These are phyloP conservation scores for Gallirallus australis DNA, from an alignment of 2,797 vertebrate species.

Conservation along the genomic window DNA sequence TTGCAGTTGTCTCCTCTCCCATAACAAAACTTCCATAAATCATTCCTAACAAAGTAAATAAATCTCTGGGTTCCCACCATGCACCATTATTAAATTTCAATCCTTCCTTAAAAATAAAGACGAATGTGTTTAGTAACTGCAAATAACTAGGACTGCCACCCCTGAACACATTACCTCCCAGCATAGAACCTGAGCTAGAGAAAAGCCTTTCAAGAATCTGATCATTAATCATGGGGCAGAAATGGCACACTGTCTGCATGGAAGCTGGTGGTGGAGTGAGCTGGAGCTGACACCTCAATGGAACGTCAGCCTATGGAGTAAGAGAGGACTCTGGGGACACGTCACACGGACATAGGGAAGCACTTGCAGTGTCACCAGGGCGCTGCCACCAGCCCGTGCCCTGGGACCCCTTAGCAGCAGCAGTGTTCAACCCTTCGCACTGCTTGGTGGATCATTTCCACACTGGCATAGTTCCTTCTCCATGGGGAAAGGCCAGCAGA, in stretches of 20 bases:
- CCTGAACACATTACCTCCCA: constrained; percentile 35
- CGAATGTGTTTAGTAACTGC: constrained; percentile 42
- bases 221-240: constrained; percentile 22
- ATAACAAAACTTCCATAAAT: constrained; percentile 50
- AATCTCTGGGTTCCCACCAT: constrained; percentile 9
- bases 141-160: constrained; percentile 19
- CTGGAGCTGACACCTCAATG: background rate
- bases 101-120: constrained; percentile 57
- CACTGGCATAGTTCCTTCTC: background rate
- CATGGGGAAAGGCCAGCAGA: background rate
- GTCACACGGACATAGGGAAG: too few relatives aligned
- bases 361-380: background rate
- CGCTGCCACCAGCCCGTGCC: background rate
- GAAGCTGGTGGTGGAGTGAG: background rate
- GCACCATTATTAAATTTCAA: constrained; percentile 58
- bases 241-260: background rate
- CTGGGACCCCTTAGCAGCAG: background rate
- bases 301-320: background rate
- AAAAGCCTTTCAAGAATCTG: constrained; percentile 20
- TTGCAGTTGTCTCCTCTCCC: background rate
- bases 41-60: constrained; percentile 34
- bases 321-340: background rate
- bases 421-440: background rate
- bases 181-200: background rate
- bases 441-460: background rate